Base-by-base conservation (phyloP, 2,113 vertebrate genomes). In the Oncorhynchus kisutch region DNA sequence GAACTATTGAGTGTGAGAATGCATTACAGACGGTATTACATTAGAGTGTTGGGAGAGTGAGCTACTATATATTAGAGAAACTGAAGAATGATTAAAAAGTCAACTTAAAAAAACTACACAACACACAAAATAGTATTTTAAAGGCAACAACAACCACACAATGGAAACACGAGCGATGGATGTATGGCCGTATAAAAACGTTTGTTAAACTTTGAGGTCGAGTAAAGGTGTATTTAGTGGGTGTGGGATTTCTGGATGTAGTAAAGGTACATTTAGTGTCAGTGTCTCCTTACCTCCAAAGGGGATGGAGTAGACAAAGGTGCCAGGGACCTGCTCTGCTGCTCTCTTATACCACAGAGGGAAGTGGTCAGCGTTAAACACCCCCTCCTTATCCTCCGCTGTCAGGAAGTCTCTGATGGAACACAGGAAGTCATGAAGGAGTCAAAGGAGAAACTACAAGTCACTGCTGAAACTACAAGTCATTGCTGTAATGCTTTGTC, bases 281-380 rank as follows among this genome's bases (percentile, higher is more conserved):
- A 72, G 24, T 54, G 16, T 59, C 1, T 70, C 13, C 39, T 2
- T 84, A 99, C 97, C 97, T 94, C 95, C 96, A 86, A 98, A 98
- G 1, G 98, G 98, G 70, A 99, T 96, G 3, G 97, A 98, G 86
- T 99, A 99, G 66, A 99, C 94, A 69, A 99, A 99, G 54, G 96
- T 98, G 70, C 97, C 96, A 0, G 98, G 95, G 85, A 98, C 94
- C 89, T 98, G 98, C 77, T 99, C 98, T 3, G 97, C 97, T 0
- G 97, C 96, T 93, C 97, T 94, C 90, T 95, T 95, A 90, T 99
- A 99, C 97, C 97, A 99, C 81, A 99, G 94, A 54, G 98, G 98
- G 81, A 99, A 99, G 87, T 99, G 98, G 86, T 99, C 98, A 18
- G 96, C 98, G 12, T 98, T 99, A 81, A 99, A 99, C 85, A 97